Base-by-base conservation (phyloP, 2,888 invertebrate genomes). In the Allygus modestus region DNA sequence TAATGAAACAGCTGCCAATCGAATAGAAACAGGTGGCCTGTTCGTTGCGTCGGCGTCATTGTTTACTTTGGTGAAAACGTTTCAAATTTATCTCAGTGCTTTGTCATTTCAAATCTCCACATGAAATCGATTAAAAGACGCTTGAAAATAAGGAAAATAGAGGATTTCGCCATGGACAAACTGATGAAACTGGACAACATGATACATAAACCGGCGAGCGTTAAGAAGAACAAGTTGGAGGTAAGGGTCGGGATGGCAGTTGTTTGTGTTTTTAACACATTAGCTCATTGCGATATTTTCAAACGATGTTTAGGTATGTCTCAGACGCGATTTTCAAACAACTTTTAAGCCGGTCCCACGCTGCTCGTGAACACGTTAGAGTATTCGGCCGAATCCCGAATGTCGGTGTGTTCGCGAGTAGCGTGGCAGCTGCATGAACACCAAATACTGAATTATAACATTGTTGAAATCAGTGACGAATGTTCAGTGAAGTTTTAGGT, bases 121-220 rank as follows among this genome's bases (percentile, higher is more conserved):
- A 73, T 77, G 75, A 77, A 77, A 46, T 43, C 75, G 1, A 77
- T 77, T 1, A 77, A 28, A 17, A 77, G 46, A 28, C 75, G 75
- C 0, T 77, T 77, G 23, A 43, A 46, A 77, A 20, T 77, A 15
- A 51, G 46, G 28, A 20, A 77, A 51, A 15, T 77, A 12, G 75
- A 77, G 17, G 75, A 77, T 9, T 77, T 26, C n/a, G 75, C 46
- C 9, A 15, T 77, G 23, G 75, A 77, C 7, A 77, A 77, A 46
- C n/a, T 77, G 15, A 17, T 26, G 17, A 77, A 77, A 46, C 9
- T 77, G 17, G 75, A 77, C 5, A 77, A 28, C n/a, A n/a, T 43
- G 15, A 15, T 77, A 28, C 43, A 20, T 17, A 77, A 46, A 46
- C 43, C 43, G 28, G 26, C 37, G 1, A 11, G 17, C 26, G 15